A percentile compares a stretch with the other conserved stretches of the same genome.
Evolutionary conservation across 2,888 invertebrate genomes (phyloP).

Genomic region (Melieria omissa): DNA sequence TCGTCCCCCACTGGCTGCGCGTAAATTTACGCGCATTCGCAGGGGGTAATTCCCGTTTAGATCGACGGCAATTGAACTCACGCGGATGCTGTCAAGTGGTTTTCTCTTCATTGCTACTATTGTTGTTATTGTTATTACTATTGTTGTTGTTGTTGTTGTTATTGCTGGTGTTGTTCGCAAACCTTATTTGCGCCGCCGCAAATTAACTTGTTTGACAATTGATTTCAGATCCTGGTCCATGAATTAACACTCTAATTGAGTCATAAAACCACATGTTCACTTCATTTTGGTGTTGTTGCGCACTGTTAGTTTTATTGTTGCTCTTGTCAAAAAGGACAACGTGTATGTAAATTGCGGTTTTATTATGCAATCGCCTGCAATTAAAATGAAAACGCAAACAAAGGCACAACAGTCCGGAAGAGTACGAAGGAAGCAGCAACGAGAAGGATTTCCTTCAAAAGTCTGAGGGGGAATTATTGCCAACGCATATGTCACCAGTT

Average conservation of each 20-base stretch:
- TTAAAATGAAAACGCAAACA: too few relatives aligned
- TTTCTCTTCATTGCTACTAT: conserved; percentile 3
- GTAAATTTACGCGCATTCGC: not conserved
- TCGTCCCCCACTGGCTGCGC: too few relatives aligned
- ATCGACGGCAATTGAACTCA: conserved; percentile 3
- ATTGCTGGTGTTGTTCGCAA: conserved; percentile 13
- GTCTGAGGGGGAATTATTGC: too few relatives aligned
- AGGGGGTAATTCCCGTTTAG: conserved; percentile 16
- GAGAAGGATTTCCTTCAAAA: too few relatives aligned
- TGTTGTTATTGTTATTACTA: not conserved
- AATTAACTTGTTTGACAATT: conserved; percentile 56
- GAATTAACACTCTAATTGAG: conserved; percentile 64
- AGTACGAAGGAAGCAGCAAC: too few relatives aligned
- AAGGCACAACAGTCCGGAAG: too few relatives aligned
- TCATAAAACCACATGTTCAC: conserved; percentile 67
- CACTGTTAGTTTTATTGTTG: conserved; percentile 3
- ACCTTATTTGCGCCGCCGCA: conserved; percentile 43
- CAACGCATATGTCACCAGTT: too few relatives aligned
- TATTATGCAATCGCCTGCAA: conserved; percentile 13
- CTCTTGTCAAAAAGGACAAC: not conserved
- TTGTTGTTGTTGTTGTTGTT: conserved; percentile 3
- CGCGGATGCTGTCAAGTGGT: conserved; percentile 25
- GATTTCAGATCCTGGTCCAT: conserved; percentile 52
- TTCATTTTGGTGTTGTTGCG: conserved; percentile 42
- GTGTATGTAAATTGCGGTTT: conserved; percentile 8